Evolutionary conservation across 2,888 invertebrate species (phyloP).

Genomic region (Allacma fusca): DNA sequence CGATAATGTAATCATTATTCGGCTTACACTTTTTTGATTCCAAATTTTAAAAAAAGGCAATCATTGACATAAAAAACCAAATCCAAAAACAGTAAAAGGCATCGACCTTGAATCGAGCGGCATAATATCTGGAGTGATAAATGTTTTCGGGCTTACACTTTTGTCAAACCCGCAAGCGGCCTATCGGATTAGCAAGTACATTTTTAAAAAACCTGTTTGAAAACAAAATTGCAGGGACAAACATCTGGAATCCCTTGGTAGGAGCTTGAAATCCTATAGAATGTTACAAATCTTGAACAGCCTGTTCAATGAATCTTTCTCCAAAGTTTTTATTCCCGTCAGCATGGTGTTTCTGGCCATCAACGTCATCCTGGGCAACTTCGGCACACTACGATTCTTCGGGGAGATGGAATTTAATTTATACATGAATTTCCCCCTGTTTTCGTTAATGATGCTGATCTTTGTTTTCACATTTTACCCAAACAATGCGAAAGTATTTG

Average conservation of each 20-base stretch:
- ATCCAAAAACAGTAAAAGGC: no score
- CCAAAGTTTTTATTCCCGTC: not conserved
- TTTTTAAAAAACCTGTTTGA: not conserved
- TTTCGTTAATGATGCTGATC: constrained; percentile 16
- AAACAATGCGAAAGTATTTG: not conserved
- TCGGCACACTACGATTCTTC: not conserved
- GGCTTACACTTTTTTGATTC: no score
- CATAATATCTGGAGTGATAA: no score
- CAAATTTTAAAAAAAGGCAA: no score
- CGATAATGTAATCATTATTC: no score
- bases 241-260: not conserved
- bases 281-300: constrained; percentile 5
- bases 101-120: no score
- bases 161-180: no score
- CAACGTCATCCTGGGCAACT: constrained; percentile 14
- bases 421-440: constrained; percentile 19
- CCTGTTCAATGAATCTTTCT: not conserved
- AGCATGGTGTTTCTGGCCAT: not conserved
- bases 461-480: constrained; percentile 21
- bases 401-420: not conserved
- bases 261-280: constrained; percentile 5
- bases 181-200: no score
- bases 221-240: not conserved
- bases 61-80: no score
- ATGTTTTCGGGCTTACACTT: no score